These are phyloP conservation scores for Zaprionus davidi DNA, from an alignment of 1,140 invertebrate genomes.

Conservation along the genomic window DNA sequence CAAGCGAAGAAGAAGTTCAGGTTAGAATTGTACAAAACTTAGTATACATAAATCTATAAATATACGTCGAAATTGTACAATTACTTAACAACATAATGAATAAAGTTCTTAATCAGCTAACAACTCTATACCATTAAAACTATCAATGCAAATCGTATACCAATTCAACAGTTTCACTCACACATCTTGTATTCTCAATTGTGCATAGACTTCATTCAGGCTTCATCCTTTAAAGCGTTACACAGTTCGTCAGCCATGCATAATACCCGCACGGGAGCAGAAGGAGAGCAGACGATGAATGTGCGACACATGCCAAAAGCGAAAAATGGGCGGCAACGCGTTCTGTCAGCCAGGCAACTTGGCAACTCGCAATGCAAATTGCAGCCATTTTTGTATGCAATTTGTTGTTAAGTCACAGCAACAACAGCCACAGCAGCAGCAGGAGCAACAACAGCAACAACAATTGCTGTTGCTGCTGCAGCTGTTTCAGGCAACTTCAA, in stretches of 20 bases:
- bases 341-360: conserved; percentile 9
- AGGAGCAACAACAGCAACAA: conserved; percentile 18
- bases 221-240: neutral
- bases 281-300: conserved; percentile 46
- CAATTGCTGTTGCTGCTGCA: conserved; percentile 8
- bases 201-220: neutral
- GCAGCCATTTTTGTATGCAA: conserved; percentile 66
- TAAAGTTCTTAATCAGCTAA: too few species aligned
- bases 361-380: conserved; percentile 63
- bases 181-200: neutral
- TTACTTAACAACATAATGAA: too few species aligned
- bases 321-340: conserved; percentile 31
- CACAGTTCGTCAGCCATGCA: neutral
- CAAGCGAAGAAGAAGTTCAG: too few species aligned
- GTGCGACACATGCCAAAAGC: conserved; percentile 46
- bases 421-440: conserved; percentile 7
- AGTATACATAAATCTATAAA: too few species aligned
- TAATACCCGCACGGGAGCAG: conserved; percentile 18
- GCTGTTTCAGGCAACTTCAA: conserved; percentile 26
- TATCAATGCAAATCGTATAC: neutral
- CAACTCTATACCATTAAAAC: neutral
- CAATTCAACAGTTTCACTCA: neutral
- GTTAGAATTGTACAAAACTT: too few species aligned
- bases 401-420: conserved; percentile 56
- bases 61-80: too few species aligned